Percentiles rank a stretch among this genome's conserved stretches.
phyloP scores from a whole-genome alignment of 2,113 vertebrate genomes.

The Riparia riparia region DNA sequence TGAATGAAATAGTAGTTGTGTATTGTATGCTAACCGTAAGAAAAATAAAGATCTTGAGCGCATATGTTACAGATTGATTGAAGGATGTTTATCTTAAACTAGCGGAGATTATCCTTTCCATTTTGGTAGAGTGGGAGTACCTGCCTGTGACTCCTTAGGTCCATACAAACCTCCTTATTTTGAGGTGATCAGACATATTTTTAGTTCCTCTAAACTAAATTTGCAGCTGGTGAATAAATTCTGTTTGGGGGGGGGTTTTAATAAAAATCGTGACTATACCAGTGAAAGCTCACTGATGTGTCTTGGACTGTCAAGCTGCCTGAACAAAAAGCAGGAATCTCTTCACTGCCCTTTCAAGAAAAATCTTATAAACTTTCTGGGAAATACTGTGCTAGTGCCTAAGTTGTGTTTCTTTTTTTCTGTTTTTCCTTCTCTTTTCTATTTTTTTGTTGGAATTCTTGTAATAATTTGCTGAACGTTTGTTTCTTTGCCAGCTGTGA shows the following conservation, averaged over 20 bases:
- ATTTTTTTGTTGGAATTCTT: neutral
- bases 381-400: neutral
- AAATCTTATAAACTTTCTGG: neutral
- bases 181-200: neutral
- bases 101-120: neutral
- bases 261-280: neutral
- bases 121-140: neutral
- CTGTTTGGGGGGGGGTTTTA: rapidly evolving
- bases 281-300: neutral
- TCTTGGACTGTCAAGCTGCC: neutral
- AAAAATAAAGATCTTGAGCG: neutral
- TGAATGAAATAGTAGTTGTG: neutral
- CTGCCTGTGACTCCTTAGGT: neutral
- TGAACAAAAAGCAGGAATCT: neutral
- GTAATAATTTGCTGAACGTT: neutral
- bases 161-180: neutral
- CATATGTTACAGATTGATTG: neutral
- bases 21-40: rapidly evolving
- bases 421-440: no score
- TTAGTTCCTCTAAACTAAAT: neutral
- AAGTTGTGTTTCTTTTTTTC: neutral
- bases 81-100: neutral
- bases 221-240: neutral
- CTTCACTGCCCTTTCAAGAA: neutral
- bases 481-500: neutral